Evolutionary conservation across 2,797 vertebrate species (phyloP).

Genomic region (Ctenopoma kingsleyae): DNA sequence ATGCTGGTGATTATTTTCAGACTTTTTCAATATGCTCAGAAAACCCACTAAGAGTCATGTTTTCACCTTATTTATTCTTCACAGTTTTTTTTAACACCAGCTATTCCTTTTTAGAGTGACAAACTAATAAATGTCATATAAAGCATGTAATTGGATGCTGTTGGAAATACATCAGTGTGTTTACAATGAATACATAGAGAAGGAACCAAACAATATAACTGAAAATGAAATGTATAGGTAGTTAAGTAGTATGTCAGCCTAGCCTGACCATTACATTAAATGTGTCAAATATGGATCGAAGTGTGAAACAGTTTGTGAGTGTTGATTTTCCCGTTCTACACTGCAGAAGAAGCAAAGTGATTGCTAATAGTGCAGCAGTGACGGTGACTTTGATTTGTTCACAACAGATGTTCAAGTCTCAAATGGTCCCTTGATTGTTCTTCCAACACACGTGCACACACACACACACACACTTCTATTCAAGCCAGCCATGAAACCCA

Average conservation of each 20-base stretch:
- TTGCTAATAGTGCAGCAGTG: conserved; percentile 39
- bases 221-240: not conserved
- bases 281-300: conserved; percentile 17
- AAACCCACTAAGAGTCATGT: conserved; percentile 13
- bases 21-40: no score
- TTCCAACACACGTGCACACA: conserved; percentile 16
- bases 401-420: conserved; percentile 73
- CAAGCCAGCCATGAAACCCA: conserved; percentile 47
- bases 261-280: not conserved
- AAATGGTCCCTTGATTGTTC: conserved; percentile 64
- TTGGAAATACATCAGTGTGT: not conserved
- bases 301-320: conserved; percentile 10
- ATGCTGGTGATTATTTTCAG: no score
- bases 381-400: conserved; percentile 70
- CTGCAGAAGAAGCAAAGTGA: conserved; percentile 26
- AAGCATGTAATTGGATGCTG: not conserved
- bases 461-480: not conserved
- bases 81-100: conserved; percentile 2
- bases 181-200: not conserved
- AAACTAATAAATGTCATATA: conserved; percentile 11
- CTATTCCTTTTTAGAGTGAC: not conserved
- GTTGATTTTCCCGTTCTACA: not conserved
- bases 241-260: not conserved
- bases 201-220: not conserved
- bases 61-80: not conserved